phyloP scores from a whole-genome alignment of 37 sponge, comb jelly and placozoan species.

The Beroe ovata region DNA sequence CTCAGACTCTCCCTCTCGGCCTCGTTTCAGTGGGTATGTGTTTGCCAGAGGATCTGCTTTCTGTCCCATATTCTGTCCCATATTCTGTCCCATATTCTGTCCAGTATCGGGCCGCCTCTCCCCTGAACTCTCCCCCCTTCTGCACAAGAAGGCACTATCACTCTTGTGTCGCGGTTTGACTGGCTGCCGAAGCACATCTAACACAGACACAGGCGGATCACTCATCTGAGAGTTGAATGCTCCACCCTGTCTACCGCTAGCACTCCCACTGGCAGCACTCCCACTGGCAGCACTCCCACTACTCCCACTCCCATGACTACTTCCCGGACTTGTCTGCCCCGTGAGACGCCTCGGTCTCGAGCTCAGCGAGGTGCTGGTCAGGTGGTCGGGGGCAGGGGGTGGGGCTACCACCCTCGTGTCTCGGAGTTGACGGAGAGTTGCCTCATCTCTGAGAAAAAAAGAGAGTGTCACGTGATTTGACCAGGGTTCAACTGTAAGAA shows the following conservation, averaged over 20 bases:
- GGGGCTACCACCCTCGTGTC: neutral
- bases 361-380: neutral
- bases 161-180: conserved; percentile 18
- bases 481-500: too few species aligned
- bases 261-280: neutral
- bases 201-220: neutral
- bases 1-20: neutral
- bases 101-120: neutral
- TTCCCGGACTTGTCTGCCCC: neutral
- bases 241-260: neutral
- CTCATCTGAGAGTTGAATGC: neutral
- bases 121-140: neutral
- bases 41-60: neutral
- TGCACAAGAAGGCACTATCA: neutral
- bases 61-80: neutral
- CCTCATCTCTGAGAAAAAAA: neutral
- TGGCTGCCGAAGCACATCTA: neutral
- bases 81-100: neutral
- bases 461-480: too few species aligned
- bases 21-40: neutral
- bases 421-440: neutral
- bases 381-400: neutral
- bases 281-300: neutral
- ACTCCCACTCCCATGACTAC: neutral
- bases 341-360: neutral